Conservation (phyloP, 2,888 invertebrate genomes). For the Torymus auratus region DNA sequence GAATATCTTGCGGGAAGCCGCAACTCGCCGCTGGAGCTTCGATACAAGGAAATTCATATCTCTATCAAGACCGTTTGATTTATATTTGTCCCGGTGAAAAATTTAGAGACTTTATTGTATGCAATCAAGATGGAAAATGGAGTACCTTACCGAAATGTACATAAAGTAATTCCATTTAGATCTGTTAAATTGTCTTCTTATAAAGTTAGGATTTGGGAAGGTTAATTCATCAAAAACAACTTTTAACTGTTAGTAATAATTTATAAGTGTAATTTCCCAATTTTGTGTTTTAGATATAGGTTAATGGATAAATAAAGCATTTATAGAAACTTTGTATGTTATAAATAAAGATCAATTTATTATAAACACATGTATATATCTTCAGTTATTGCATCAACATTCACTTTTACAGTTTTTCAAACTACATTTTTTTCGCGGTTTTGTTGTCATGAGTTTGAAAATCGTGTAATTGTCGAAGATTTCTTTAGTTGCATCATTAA, state of each 20-base stretch:
- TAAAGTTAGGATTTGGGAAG: too few relatives aligned
- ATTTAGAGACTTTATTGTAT: slow-evolving; percentile 69
- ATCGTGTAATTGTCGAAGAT: slow-evolving; percentile 34
- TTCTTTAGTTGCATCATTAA: not conserved
- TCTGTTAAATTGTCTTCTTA: not conserved
- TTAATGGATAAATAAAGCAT: slow-evolving; percentile 37
- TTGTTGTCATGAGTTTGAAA: slow-evolving; percentile 3
- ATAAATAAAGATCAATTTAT: slow-evolving; percentile 55
- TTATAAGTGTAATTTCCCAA: too few relatives aligned
- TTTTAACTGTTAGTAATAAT: too few relatives aligned
- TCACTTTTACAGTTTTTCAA: slow-evolving; percentile 34
- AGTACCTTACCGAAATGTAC: slow-evolving; percentile 64
- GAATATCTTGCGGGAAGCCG: slow-evolving; percentile 79
- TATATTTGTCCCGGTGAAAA: slow-evolving; percentile 66
- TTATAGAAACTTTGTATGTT: slow-evolving; percentile 27
- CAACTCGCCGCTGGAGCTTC: slow-evolving; percentile 72
- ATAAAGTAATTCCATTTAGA: slow-evolving; percentile 14
- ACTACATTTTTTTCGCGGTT: slow-evolving; percentile 8
- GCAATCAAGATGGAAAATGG: slow-evolving; percentile 72
- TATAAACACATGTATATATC: slow-evolving; percentile 50
- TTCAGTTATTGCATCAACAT: slow-evolving; percentile 40
- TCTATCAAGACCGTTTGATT: slow-evolving; percentile 67
- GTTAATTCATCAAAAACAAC: too few relatives aligned
- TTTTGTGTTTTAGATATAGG: slow-evolving; percentile 25
- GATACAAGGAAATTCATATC: slow-evolving; percentile 77